These are phyloP conservation scores for Polypedilum pembai DNA, from an alignment of 1,140 invertebrate species.

Conservation along the genomic window DNA sequence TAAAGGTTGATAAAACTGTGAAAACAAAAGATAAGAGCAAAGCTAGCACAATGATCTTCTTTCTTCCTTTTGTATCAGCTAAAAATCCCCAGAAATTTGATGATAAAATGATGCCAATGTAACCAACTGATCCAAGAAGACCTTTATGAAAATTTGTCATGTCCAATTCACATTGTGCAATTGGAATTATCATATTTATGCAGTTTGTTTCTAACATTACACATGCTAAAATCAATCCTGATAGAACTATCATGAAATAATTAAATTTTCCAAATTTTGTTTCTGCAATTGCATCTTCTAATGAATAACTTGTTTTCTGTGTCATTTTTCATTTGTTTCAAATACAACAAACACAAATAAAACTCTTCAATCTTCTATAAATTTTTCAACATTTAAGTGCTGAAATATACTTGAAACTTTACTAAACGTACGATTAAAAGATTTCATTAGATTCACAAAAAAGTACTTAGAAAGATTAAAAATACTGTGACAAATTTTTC, in stretches of 20 bases:
- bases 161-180: conserved; percentile 59
- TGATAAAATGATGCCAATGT: conserved; percentile 54
- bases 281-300: not conserved
- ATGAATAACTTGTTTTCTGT: not conserved
- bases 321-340: too few species aligned
- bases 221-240: conserved; percentile 49
- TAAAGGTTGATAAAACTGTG: conserved; percentile 57
- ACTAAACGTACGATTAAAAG: too few species aligned
- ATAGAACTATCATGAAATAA: conserved; percentile 48
- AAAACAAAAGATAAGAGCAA: conserved; percentile 58
- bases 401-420: too few species aligned
- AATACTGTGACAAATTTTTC: too few species aligned
- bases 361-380: too few species aligned
- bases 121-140: conserved; percentile 56
- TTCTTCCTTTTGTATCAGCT: conserved; percentile 65
- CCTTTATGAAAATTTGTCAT: conserved; percentile 56
- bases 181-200: conserved; percentile 56
- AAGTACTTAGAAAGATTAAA: too few species aligned
- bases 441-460: too few species aligned
- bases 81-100: conserved; percentile 69
- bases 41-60: conserved; percentile 58
- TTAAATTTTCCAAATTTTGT: conserved; percentile 57
- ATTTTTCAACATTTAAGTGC: too few species aligned
- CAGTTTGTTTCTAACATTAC: conserved; percentile 55
- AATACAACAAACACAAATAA: too few species aligned